Evolutionary conservation across 1,140 invertebrate species (phyloP), one percentile per base, ranked within the genome.

Genomic region (Phymastichus coffea): DNA sequence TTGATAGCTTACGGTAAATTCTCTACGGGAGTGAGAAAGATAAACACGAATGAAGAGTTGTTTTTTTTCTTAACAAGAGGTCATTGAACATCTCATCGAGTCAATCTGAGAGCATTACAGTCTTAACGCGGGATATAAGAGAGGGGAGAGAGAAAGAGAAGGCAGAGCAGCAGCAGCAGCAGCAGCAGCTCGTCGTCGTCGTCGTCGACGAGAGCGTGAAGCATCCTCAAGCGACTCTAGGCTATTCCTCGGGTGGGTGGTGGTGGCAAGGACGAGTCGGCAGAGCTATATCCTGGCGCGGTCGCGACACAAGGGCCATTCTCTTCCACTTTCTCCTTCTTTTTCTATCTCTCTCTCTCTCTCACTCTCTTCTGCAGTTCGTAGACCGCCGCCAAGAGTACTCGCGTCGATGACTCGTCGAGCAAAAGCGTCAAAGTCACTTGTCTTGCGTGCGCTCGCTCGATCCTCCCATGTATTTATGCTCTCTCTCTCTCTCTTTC

Each of bases 211-310:
- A 63, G 65, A 68, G 4, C 10, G 68, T 77, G 75, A 79, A 79
- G 75, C 46, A 77, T 78, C 70, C 77, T 79, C 75, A 63, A 79
- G 67, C 65, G 68, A 4, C 68, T 79, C 74, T 78, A 75, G 74
- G 76, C 78, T 79, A 74, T 74, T 79, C 73, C 71, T 75, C 68
- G 66, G 28, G 63, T 52, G 61, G 63, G 67, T n/a, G n/a, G n/a
- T n/a, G n/a, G n/a, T n/a, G n/a, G n/a, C n/a, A n/a, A n/a, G n/a
- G n/a, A n/a, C n/a, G n/a, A n/a, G n/a, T n/a, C n/a, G n/a, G n/a
- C n/a, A n/a, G n/a, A n/a, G n/a, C n/a, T n/a, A 71, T 77, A 77
- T 77, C 72, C 72, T 74, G 68, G 64, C 63, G 71, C 70, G 69
- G 70, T 76, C 70, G 69, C 65, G 66, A 61, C 64, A 78, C 73